These are phyloP conservation scores for Ricordea florida DNA, from an alignment of 92 coral and sea anemone species.

Conservation along the genomic window DNA sequence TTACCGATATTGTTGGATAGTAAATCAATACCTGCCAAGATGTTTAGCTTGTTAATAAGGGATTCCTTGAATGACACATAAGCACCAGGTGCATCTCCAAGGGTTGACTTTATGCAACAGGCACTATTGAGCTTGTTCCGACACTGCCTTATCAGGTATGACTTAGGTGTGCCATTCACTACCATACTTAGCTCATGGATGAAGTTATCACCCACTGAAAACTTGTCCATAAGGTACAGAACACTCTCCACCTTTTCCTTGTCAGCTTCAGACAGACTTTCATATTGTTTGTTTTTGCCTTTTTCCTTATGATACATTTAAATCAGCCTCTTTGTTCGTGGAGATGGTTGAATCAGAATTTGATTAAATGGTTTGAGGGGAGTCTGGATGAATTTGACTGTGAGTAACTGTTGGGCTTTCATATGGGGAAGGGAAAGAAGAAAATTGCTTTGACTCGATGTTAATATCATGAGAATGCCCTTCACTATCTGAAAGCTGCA, in stretches of 20 bases:
- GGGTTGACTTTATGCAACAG: constrained; percentile 43
- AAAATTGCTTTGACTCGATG: neutral
- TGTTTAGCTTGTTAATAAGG: neutral
- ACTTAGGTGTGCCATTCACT: constrained; percentile 54
- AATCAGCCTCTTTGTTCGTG: neutral
- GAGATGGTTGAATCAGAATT: neutral
- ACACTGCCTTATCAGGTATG: constrained; percentile 59
- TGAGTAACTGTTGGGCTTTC: neutral
- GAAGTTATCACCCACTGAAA: constrained; percentile 54
- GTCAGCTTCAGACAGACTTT: constrained; percentile 15
- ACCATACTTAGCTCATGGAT: constrained; percentile 46
- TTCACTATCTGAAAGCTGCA: neutral
- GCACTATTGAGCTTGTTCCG: constrained; percentile 42
- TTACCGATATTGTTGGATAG: neutral
- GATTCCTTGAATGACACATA: constrained; percentile 7
- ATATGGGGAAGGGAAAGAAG: neutral
- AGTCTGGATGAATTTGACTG: neutral
- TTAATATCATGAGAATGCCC: neutral
- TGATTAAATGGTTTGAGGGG: neutral
- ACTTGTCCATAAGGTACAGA: constrained; percentile 52
- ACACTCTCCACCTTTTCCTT: constrained; percentile 37
- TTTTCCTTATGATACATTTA: neutral
- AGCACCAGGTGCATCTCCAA: constrained; percentile 24
- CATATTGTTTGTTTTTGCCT: constrained; percentile 15
- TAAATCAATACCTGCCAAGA: neutral